phyloP scores from a whole-genome alignment of 92 coral and sea anemone genomes.

The Parazoanthus swiftii region DNA sequence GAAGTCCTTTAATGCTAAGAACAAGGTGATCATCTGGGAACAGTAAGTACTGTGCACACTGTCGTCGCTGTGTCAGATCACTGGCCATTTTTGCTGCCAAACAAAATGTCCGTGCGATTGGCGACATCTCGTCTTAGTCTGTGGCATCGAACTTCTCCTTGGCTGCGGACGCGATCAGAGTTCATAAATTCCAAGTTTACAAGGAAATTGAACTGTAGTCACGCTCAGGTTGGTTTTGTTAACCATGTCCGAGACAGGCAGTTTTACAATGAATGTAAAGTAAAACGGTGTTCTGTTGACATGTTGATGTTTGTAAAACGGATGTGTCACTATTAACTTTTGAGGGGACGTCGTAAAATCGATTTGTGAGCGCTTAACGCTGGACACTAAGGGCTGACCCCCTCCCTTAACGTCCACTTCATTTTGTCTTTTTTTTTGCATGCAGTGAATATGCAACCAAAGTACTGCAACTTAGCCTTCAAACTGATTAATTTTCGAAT shows the following conservation, averaged over 20 bases:
- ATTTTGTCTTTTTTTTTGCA: too few species aligned
- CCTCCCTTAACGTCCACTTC: too few species aligned
- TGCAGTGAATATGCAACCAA: too few species aligned
- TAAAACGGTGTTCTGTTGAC: not conserved
- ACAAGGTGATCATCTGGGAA: not conserved
- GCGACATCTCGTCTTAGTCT: not conserved
- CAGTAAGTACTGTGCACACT: not conserved
- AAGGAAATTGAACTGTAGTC: constrained; percentile 24
- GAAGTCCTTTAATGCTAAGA: too few species aligned
- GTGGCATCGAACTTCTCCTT: not conserved
- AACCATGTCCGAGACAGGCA: not conserved
- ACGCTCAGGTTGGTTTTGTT: constrained; percentile 6
- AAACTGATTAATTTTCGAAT: too few species aligned
- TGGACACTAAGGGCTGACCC: too few species aligned
- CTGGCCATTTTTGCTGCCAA: not conserved
- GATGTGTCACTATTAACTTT: too few species aligned
- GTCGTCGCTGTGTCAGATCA: not conserved
- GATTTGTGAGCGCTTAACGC: too few species aligned
- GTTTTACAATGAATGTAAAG: not conserved
- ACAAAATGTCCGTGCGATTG: not conserved
- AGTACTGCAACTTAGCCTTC: too few species aligned
- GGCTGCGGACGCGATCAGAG: constrained; percentile 2
- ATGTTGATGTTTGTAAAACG: too few species aligned
- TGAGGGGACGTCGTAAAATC: too few species aligned
- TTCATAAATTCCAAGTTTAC: not conserved